Conservation (phyloP, 2,797 vertebrate species). For the Enteromius argenteus region DNA sequence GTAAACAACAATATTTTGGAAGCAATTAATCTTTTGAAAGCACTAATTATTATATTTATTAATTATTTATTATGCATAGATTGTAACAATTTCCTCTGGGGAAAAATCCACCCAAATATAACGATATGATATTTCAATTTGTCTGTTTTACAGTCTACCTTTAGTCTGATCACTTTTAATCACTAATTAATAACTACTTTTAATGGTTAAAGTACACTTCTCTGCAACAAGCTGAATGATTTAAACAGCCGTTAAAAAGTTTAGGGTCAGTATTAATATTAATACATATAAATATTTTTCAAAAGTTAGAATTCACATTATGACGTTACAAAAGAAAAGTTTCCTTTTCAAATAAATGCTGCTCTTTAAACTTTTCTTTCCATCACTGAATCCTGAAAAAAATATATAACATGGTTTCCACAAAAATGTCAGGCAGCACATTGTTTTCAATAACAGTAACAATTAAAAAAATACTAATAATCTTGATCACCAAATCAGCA, state of each 20-base stretch:
- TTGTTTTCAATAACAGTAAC: not conserved
- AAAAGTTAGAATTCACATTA: not conserved
- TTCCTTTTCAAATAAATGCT: not conserved
- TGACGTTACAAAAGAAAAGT: no score
- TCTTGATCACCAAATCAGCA: not conserved
- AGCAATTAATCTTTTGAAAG: no score
- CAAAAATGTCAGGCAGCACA: not conserved
- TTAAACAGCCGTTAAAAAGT: not conserved
- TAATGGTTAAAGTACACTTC: not conserved
- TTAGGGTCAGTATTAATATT: not conserved
- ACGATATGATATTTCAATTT: not conserved
- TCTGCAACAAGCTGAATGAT: not conserved
- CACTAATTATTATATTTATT: not conserved
- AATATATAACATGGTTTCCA: not conserved
- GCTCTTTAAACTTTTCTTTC: not conserved
- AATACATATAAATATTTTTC: not conserved
- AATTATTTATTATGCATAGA: not conserved
- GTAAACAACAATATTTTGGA: no score
- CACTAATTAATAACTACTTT: not conserved
- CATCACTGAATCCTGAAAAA: not conserved
- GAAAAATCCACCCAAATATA: no score
- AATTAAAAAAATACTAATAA: not conserved
- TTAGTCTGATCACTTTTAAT: not conserved
- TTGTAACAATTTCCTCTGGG: no score
- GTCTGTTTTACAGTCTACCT: not conserved